Evolutionary conservation across 2,888 invertebrate species (phyloP).

Genomic region (Dasypolia templi): DNA sequence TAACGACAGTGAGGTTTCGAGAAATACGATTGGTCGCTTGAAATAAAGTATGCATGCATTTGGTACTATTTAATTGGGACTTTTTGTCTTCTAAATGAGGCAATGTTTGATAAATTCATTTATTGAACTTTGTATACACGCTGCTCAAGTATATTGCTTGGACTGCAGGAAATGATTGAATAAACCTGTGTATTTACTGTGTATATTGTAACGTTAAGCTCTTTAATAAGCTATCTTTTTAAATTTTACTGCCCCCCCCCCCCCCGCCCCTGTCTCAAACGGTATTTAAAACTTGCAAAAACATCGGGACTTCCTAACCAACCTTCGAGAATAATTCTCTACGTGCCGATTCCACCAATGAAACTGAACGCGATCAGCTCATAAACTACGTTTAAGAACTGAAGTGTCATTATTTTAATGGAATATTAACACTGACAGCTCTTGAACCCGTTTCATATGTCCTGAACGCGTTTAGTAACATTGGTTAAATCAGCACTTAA

Average conservation of each 20-base stretch:
- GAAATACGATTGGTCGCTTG: constrained; percentile 69
- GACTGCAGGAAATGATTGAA: background rate
- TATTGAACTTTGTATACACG: constrained; percentile 18
- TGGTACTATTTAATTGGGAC: constrained; percentile 66
- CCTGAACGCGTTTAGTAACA: too few species aligned
- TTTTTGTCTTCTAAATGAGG: constrained; percentile 58
- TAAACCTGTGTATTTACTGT: background rate
- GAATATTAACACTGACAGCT: too few species aligned
- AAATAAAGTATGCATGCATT: constrained; percentile 64
- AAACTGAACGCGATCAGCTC: too few species aligned
- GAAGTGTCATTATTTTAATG: too few species aligned
- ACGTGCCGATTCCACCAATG: too few species aligned
- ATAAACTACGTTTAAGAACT: too few species aligned
- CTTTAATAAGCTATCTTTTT: background rate
- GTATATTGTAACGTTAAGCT: background rate
- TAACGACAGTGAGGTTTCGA: constrained; percentile 72
- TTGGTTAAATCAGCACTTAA: too few species aligned
- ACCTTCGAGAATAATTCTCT: too few species aligned
- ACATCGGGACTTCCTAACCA: too few species aligned
- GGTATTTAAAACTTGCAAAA: too few species aligned
- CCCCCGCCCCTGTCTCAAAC: too few species aligned
- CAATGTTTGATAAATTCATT: constrained; percentile 40
- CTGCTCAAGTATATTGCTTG: background rate
- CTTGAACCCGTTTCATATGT: too few species aligned
- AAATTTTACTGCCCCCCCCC: background rate